Base-by-base conservation (phyloP, 2,113 vertebrate species). In the Gasterosteus nipponicus region DNA sequence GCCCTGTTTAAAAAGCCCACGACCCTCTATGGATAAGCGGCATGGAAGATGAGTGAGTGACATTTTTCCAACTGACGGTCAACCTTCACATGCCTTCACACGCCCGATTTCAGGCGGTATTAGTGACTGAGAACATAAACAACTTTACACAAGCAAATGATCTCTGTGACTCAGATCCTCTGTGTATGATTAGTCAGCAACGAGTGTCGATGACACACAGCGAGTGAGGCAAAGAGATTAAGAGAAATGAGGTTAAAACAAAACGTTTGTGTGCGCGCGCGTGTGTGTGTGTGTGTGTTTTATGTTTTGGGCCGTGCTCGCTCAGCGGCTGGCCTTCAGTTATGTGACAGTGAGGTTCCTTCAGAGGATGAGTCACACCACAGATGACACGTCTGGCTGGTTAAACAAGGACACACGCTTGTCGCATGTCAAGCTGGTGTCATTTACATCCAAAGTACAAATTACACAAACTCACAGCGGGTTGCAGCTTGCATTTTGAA, bases 341-440 rank as follows among this genome's bases (percentile, higher is more conserved):
- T 51, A 79, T 82, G 82, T 76, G 71, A 86, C 74, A 75, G 57
- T 73, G 14, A 51, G 46, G 64, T 59, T 75, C 61, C 54, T 82
- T 75, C 67, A 71, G 33, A 64, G 33, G 51, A 83, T 84, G 80
- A 90, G 64, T 85, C 78, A 88, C 56, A 72, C 69, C 72, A 73
- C 57, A 85, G 60, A 80, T 75, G 80, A 84, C 77, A 85, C 35
- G 78, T 74, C 74, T 81, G 56, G 65, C 78, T 78, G 65, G 68
- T 88, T 81, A 73, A 81, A 89, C 80, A 77, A 79, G 80, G 73
- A 83, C 77, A 76, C 41, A 73, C 38, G 62, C 47, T 75, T 69
- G 64, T 72, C 19, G 3, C 62, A 73, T 70, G 65, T 75, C 79
- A 75, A 33, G 73, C 47, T 72, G 58, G 66, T 75, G 44, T 65